Conservation (phyloP, 1,140 invertebrate genomes). For the Halesus radiatus region DNA sequence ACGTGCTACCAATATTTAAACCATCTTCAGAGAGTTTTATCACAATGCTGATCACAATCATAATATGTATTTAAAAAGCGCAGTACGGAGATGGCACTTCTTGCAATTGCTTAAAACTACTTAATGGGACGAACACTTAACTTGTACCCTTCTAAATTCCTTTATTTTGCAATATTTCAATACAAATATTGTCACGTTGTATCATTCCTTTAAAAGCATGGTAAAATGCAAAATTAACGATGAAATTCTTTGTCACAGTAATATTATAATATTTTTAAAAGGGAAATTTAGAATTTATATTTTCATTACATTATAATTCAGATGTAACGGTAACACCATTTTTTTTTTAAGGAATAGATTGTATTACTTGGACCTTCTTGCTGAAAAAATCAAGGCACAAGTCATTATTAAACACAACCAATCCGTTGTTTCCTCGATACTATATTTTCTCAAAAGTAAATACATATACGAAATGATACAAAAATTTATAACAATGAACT, state of each 20-base stretch:
- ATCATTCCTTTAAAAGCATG: slow-evolving; percentile 27
- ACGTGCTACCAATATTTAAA: too few relatives aligned
- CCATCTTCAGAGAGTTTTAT: slow-evolving; percentile 14
- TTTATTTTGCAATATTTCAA: slow-evolving; percentile 21
- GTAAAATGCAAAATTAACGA: slow-evolving; percentile 3
- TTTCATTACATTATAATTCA: slow-evolving; percentile 4
- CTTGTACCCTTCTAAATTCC: slow-evolving; percentile 13
- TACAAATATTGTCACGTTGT: slow-evolving; percentile 28
- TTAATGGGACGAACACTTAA: slow-evolving; percentile 22
- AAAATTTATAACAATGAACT: too few relatives aligned
- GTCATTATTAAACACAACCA: slow-evolving; percentile 36
- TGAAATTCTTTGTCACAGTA: not conserved
- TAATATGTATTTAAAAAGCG: slow-evolving; percentile 34
- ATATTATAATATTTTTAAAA: not conserved
- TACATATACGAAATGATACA: slow-evolving; percentile 1
- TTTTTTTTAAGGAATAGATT: slow-evolving; percentile 35
- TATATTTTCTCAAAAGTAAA: slow-evolving; percentile 10
- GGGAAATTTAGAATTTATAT: not conserved
- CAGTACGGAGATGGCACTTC: slow-evolving; percentile 20
- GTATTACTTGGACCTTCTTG: slow-evolving; percentile 50
- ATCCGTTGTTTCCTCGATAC: slow-evolving; percentile 3
- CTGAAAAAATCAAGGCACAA: slow-evolving; percentile 53
- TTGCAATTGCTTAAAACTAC: slow-evolving; percentile 24
- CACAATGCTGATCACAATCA: slow-evolving; percentile 30
- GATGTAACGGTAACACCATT: slow-evolving; percentile 4